Base-by-base conservation (phyloP, 1,140 invertebrate species). In the Callitettix versicolor region DNA sequence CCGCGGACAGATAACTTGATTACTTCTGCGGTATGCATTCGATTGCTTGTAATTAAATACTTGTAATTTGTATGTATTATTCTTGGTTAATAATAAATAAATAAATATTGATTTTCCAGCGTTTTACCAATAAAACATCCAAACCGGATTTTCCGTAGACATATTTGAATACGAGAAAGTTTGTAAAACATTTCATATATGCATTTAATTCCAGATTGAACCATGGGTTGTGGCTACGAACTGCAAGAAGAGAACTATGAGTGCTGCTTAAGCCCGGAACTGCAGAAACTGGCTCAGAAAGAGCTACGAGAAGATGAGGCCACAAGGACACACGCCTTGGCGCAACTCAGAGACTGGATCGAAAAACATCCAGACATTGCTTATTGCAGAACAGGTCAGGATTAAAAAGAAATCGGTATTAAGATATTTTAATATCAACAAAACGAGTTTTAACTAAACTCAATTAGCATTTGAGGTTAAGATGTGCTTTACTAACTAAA, bases 281-380 rank as follows among this genome's bases (percentile, higher is more conserved):
- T 79, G 1, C 74, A 79, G 61, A 70, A 73, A 33, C 64, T 86
- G 0, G 85, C 85, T 5, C 76, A 79, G 63, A 72, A 77, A 14
- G 80, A 87, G 62, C 73, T 88, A 0, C 65, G 84, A 7, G 85
- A 88, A 63, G 81, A 82, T n/a, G 73, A 79, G n/a, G 75, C 74
- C 24, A 71, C 75, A 1, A 71, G 84, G 18, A 74, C 78, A 21
- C 79, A 84, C 58, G 81, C 84, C 0, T 66, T 88, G 18, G 73
- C 74, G 0, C 77, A 84, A 18, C 71, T 87, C 59, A 70, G 84
- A 21, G 77, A 77, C 52, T 88, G 84, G 84, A 76, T 86, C 56
- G 76, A 76, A 49, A 74, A 84, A 64, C 85, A 86, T 67, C 78
- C 81, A 0, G 76, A 80, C 53, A 85, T 88, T 56, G 68, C 76